These are phyloP conservation scores for Remorina albescens DNA, from an alignment of 2,797 vertebrate species.

Conservation along the genomic window DNA sequence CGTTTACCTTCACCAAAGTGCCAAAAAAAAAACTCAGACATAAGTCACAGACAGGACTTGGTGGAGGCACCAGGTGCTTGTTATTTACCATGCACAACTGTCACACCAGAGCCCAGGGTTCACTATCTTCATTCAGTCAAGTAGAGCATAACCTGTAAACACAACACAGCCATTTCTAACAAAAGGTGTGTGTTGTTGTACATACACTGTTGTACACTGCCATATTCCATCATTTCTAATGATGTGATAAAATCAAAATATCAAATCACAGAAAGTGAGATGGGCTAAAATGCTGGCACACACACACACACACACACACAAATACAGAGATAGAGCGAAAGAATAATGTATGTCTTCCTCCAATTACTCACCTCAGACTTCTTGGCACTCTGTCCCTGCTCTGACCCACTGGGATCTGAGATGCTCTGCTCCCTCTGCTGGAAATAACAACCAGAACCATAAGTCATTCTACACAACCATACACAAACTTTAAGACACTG, in stretches of 20 bases:
- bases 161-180: too few species aligned
- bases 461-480: slow-evolving; percentile 9
- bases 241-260: neutral
- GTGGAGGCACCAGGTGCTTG: too few species aligned
- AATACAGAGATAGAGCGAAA: neutral
- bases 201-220: neutral
- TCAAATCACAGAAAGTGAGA: neutral
- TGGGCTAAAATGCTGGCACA: neutral
- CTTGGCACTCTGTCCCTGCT: slow-evolving; percentile 53
- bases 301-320: neutral
- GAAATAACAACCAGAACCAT: slow-evolving; percentile 50
- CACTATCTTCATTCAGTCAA: too few species aligned
- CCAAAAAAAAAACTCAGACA: too few species aligned
- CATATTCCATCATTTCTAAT: slow-evolving; percentile 10
- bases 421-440: slow-evolving; percentile 77
- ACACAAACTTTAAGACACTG: neutral
- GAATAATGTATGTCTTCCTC: neutral
- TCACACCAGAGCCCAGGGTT: too few species aligned
- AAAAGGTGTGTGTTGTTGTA: too few species aligned
- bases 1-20: too few species aligned
- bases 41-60: neutral
- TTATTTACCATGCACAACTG: neutral
- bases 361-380: slow-evolving; percentile 74
- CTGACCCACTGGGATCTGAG: slow-evolving; percentile 64
- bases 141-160: too few species aligned